Evolutionary conservation across 1,140 invertebrate genomes (phyloP).

Genomic region (Aphis craccivora): DNA sequence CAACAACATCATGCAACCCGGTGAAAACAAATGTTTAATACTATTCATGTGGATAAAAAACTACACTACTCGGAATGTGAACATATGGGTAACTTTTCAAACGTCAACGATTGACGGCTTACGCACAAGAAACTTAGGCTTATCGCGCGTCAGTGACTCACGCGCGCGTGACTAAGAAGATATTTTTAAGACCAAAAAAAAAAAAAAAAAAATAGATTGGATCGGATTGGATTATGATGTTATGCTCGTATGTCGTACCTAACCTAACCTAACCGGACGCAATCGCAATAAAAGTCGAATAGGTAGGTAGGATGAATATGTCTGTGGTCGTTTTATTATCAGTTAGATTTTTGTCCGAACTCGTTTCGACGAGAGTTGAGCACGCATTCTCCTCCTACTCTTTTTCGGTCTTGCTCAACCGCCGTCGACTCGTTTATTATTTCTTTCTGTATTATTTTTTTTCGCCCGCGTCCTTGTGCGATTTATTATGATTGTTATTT

Average conservation of each 20-base stretch:
- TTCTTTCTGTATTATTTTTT: not conserved
- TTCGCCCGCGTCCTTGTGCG: constrained; percentile 11
- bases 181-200: not conserved
- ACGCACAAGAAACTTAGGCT: not conserved
- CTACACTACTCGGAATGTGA: not conserved
- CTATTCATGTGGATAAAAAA: not conserved
- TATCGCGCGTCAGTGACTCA: not conserved
- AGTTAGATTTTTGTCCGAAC: not conserved
- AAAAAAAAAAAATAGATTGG: too few species aligned
- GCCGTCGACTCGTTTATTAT: not conserved
- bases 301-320: not conserved
- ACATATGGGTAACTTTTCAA: not conserved
- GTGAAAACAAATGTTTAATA: not conserved
- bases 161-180: not conserved
- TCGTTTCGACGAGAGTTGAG: not conserved
- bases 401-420: too few species aligned
- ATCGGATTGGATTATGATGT: not conserved
- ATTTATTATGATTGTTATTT: not conserved
- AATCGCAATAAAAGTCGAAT: not conserved
- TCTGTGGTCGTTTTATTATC: not conserved
- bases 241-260: not conserved
- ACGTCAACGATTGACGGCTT: not conserved
- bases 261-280: not conserved
- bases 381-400: not conserved
- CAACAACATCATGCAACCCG: not conserved